Evolutionary conservation across 2,888 invertebrate genomes (phyloP), one percentile per base, ranked within the genome.

Genomic region (Onthophagus sagittarius): DNA sequence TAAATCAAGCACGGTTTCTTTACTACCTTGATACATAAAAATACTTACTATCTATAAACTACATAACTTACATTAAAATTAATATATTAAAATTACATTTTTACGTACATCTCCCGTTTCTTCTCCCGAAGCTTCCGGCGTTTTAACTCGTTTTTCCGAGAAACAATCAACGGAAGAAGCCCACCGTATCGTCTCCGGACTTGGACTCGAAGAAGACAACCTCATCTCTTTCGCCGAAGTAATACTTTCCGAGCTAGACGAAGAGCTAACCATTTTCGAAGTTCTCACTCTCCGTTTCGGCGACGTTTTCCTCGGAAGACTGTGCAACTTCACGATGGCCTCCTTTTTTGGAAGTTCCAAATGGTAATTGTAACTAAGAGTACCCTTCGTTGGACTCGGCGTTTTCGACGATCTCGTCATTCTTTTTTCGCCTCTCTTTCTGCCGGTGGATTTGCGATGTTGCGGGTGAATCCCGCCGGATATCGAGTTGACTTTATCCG

Each of bases 391-490:
- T 0, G 89, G 88, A 80, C 89, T 90, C 0, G 88, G 85, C 0
- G 87, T 87, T 76, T 86, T 87, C 69, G 82, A 81, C 62, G 79
- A 82, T 33, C 89, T 88, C 63, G 89, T 84, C 63, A 87, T 84
- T 77, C 89, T 89, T 76, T 91, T 87, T 76, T 91, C 89, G 23
- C 23, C 39, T 14, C 91, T 89, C 82, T 89, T 88, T 79, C 90
- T 88, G 72, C 90, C 88, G 7, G 89, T 88, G 1, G 89, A 87
- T 82, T 91, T 91, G 80, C 90, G 89, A 79, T 89, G 88, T 79
- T 89, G 88, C 71, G 86, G 88, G 71, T 86, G 88, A 70, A 83
- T 85, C 6, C 86, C 84, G 5, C 86, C 84, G 15, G 79, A 80
- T 62, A 83, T 79, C 23, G 23, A 23, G 79, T 84, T 86, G 77